A percentile compares a stretch with the other conserved stretches of the same genome.
Evolutionary conservation across 2,888 invertebrate species (phyloP).

Genomic region (Drosophila subsilvestris): DNA sequence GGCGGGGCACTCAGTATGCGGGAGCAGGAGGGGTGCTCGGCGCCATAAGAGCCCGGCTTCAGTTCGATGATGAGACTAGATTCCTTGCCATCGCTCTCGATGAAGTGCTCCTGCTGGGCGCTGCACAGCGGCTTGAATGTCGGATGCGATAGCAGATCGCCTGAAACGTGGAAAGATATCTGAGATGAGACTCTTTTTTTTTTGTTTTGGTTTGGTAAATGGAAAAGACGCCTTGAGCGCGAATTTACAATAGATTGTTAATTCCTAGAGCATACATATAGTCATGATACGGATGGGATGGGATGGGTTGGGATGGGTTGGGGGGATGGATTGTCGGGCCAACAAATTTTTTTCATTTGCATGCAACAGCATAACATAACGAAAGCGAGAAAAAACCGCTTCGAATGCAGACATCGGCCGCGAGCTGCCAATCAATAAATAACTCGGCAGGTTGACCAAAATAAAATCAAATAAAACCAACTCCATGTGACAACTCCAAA

Average conservation of each 20-base stretch:
- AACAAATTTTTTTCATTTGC: constrained; percentile 5
- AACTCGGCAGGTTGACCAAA: constrained; percentile 23
- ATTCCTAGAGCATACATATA: constrained; percentile 41
- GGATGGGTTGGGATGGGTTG: background rate
- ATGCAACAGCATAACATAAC: constrained; percentile 24
- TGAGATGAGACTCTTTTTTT: background rate
- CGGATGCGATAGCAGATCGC: constrained; percentile 79
- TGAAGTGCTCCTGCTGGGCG: constrained; percentile 81
- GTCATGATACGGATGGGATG: constrained; percentile 1
- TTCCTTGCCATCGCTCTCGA: constrained; percentile 83
- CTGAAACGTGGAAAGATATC: constrained; percentile 56
- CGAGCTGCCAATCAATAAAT: constrained; percentile 46
- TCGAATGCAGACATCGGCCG: constrained; percentile 35
- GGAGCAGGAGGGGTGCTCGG: constrained; percentile 75
- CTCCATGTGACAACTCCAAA: constrained; percentile 31
- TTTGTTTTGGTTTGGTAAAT: constrained; percentile 29
- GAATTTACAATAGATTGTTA: constrained; percentile 54
- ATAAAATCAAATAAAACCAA: constrained; percentile 18
- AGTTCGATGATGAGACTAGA: constrained; percentile 84
- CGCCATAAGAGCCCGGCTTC: constrained; percentile 72
- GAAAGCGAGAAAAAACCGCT: constrained; percentile 25
- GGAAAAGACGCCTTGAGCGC: constrained; percentile 22
- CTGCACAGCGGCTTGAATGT: constrained; percentile 82
- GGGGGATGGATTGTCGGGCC: background rate
- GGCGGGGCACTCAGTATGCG: constrained; percentile 82